These are phyloP conservation scores for Isotomurus palustris DNA, from an alignment of 2,888 invertebrate genomes.

Conservation along the genomic window DNA sequence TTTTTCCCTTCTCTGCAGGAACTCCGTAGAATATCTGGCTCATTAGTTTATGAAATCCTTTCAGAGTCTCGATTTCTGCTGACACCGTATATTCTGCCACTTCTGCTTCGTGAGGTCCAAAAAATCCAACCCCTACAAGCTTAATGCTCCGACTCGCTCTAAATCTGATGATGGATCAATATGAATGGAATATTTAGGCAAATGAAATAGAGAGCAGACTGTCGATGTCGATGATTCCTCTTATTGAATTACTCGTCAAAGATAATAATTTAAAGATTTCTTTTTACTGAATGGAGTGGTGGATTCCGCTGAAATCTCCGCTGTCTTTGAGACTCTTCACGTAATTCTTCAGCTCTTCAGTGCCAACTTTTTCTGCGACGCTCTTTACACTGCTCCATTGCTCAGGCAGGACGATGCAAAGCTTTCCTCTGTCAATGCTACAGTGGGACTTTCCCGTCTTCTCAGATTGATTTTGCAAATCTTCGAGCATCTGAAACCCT, in stretches of 20 bases:
- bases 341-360: neutral
- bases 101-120: slow-evolving; percentile 19
- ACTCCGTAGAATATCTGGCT: slow-evolving; percentile 5
- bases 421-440: too few species aligned
- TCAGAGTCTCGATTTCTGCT: slow-evolving; percentile 15
- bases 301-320: slow-evolving; percentile 26
- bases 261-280: neutral
- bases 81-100: slow-evolving; percentile 18
- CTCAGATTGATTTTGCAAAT: too few species aligned
- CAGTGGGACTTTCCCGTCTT: too few species aligned
- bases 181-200: neutral
- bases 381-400: neutral
- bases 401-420: too few species aligned
- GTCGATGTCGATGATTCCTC: too few species aligned
- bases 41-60: neutral
- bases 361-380: neutral
- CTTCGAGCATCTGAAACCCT: too few species aligned
- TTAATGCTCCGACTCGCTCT: slow-evolving; percentile 21
- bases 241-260: neutral
- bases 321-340: slow-evolving; percentile 8
- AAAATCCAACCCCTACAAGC: slow-evolving; percentile 26
- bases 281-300: slow-evolving; percentile 27
- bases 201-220: too few species aligned
- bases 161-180: slow-evolving; percentile 18
- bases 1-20: slow-evolving; percentile 9